Conservation (phyloP, 2,113 vertebrate genomes). For the Hyperoodon ampullatus region DNA sequence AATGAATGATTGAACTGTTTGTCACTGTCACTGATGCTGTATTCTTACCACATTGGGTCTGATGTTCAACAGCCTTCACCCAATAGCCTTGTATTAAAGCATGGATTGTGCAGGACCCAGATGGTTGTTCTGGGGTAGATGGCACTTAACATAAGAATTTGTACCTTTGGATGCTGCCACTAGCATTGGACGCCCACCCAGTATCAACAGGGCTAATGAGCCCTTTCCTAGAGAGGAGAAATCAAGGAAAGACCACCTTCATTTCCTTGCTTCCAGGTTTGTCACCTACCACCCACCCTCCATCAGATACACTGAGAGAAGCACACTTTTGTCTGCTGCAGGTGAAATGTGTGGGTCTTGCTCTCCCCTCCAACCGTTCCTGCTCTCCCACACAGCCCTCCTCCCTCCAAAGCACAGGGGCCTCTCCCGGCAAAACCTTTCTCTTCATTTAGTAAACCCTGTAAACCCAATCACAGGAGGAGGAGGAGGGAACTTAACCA, state of each 20-base stretch:
- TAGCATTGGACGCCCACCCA: not conserved
- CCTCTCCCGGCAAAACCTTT: not conserved
- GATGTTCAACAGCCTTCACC: not conserved
- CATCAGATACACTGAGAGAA: not conserved
- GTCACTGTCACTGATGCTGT: not conserved
- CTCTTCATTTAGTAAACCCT: not conserved
- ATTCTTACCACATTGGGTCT: not conserved
- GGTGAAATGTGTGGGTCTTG: not conserved
- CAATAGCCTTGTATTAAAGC: not conserved
- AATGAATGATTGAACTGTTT: not conserved
- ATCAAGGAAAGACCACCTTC: not conserved
- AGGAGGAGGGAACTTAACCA: not conserved
- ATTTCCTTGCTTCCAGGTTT: not conserved
- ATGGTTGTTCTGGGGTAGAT: not conserved
- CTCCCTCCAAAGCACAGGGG: not conserved
- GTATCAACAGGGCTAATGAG: not conserved
- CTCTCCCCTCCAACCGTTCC: not conserved
- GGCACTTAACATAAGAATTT: not conserved
- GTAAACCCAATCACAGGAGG: not conserved
- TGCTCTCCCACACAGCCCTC: not conserved
- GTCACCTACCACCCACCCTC: not conserved
- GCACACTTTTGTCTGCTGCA: not conserved
- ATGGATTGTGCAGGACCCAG: not conserved
- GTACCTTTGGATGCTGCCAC: not conserved
- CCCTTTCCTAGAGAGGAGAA: not conserved